Evolutionary conservation across 2,797 vertebrate genomes (phyloP).

Genomic region (Pangasius mekongensis): DNA sequence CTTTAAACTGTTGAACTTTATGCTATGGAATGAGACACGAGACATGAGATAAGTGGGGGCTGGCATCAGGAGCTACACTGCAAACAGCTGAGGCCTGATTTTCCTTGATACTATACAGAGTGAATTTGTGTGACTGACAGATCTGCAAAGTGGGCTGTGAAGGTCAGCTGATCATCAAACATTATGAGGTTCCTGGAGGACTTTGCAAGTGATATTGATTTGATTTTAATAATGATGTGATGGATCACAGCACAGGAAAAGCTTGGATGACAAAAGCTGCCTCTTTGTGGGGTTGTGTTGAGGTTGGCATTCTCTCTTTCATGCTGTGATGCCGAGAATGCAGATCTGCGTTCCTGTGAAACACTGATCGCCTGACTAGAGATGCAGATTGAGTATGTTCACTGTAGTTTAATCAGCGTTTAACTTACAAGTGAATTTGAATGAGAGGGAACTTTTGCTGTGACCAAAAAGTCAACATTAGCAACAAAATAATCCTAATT

Average conservation of each 20-base stretch:
- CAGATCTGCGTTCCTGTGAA: neutral
- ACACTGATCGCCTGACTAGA: neutral
- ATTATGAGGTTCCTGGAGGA: neutral
- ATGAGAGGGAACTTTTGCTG: neutral
- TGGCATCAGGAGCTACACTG: neutral
- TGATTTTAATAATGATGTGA: constrained; percentile 6
- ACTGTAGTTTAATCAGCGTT: neutral
- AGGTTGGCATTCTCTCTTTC: neutral
- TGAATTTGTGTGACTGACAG: neutral
- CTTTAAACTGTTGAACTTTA: neutral
- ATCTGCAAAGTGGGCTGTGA: constrained; percentile 1
- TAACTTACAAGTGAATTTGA: neutral
- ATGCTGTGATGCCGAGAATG: neutral
- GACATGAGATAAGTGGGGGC: neutral
- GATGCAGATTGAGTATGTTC: neutral
- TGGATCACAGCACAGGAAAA: constrained; percentile 9
- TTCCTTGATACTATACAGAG: constrained; percentile 2
- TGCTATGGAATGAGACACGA: neutral
- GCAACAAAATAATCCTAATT: neutral
- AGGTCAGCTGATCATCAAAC: neutral
- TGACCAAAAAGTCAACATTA: neutral
- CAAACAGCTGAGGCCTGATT: neutral
- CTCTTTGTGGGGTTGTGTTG: neutral
- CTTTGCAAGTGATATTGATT: constrained; percentile 17
- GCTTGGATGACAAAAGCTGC: neutral